Conservation (phyloP, 2,797 vertebrate genomes). For the Microcaecilia unicolor region DNA sequence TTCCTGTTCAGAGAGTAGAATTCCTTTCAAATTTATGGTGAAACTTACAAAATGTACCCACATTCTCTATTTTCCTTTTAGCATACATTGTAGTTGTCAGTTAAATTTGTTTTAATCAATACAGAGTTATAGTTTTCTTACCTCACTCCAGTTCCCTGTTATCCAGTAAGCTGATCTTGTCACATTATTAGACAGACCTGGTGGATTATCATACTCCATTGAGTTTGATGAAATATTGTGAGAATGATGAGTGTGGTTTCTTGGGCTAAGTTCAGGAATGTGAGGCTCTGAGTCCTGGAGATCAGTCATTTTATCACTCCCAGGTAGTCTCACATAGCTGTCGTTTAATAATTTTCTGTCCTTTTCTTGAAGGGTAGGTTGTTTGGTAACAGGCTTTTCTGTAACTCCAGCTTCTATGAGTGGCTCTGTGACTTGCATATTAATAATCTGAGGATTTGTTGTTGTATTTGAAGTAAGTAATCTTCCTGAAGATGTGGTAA, state of each 20-base stretch:
- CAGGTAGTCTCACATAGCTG: neutral
- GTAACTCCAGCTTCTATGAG: neutral
- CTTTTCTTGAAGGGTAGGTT: neutral
- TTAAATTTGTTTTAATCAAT: neutral
- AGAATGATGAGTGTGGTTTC: constrained; percentile 8
- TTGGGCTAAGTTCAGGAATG: constrained; percentile 6
- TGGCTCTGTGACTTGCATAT: constrained; percentile 19
- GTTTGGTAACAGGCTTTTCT: neutral
- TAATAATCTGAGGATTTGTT: constrained; percentile 4
- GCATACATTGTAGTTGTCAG: no score
- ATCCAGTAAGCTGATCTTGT: constrained; percentile 59
- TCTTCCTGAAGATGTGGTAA: constrained; percentile 5
- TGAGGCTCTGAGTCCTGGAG: constrained; percentile 18
- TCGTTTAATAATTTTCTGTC: neutral
- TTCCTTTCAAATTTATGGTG: no score
- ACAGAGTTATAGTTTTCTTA: constrained; percentile 21
- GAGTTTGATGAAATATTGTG: constrained; percentile 11
- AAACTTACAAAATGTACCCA: no score
- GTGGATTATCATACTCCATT: neutral
- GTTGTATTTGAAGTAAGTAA: constrained; percentile 1
- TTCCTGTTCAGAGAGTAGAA: no score
- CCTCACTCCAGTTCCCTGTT: constrained; percentile 86
- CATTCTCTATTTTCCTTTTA: no score
- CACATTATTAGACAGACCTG: constrained; percentile 8
- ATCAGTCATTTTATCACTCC: neutral